Evolutionary conservation across 2,113 vertebrate species (phyloP), one percentile per base, ranked within the genome.

Genomic region (Cyanistes caeruleus): DNA sequence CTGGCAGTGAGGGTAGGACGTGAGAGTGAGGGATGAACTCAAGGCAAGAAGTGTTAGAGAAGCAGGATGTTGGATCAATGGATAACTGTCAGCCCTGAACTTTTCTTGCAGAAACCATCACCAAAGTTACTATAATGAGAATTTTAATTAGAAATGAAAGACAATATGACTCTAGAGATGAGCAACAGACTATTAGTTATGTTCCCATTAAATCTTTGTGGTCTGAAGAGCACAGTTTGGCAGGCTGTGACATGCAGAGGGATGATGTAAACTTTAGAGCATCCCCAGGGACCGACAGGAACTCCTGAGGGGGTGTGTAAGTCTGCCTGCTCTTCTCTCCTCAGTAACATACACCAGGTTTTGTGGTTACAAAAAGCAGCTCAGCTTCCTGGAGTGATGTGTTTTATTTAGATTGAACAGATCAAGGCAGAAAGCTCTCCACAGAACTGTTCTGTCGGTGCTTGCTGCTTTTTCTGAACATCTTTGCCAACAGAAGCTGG

Each of bases 341-440:
- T 70, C n/a, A 5, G 31, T 22, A 59, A 59, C 56, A 87, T 28
- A 15, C 30, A 59, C 80, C 74, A 87, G 78, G 24, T 53, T 76
- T 65, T 63, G 84, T 70, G 82, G 84, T 83, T 74, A 31, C 2
- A 3, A 24, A 85, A 84, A 86, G 67, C 75, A 82, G 67, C 67
- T 94, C 51, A 0, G 3, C 65, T 60, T 88, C 84, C 87, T 96
- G 75, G 33, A 83, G 49, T 51, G 55, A 6, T 70, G 46, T 74
- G 46, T 93, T 95, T 92, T 84, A 84, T 92, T 93, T 90, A 86
- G 76, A 60, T 44, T 12, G 77, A 90, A 19, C 64, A 84, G 68
- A 89, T n/a, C 72, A 70, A 88, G 72, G 63, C 67, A 62, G 43
- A 76, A 65, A 49, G 43, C 59, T 60, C 53, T 70, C 25, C 53